Evolutionary conservation across 1,140 invertebrate genomes (phyloP), one percentile per base, ranked within the genome.

Genomic region (Mycetomoellerius zeteki): DNA sequence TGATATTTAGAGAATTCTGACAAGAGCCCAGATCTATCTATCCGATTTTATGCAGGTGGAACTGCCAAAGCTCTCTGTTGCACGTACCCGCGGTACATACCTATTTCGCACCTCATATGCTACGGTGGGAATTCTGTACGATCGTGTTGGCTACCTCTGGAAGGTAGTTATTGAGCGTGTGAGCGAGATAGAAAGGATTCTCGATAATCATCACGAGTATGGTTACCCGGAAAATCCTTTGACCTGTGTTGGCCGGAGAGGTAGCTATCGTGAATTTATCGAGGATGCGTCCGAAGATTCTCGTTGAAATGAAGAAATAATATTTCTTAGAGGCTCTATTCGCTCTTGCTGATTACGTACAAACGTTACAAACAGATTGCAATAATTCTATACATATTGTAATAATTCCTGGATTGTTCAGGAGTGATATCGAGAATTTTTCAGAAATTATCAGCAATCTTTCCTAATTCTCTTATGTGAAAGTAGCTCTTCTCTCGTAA

Each of bases 211-310:
- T 88, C 72, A 80, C 19, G 52, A 21, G 78, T 87, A 85, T 86
- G 56, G 86, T 76, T 91, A 81, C 64, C 30, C 65, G 90, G 67
- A 85, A 88, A 91, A 90, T 90, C 56, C 88, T 90, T 90, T 88
- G 88, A 90, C 88, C 88, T 27, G 56, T 60, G 58, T 47, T 43
- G 24, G 14, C 37, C 58, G 64, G 58, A 84, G 64, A 69, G 24
- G 24, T 56, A 43, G 58, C 33, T 64, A 16, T 30, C 52, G 78
- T 47, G 71, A 47, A 50, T 80, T 24, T 21, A 67, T 65, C 62
- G 58, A 76, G 71, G 69, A 77, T 78, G 56, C 72, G 65, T 85
- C 87, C 85, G 30, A 67, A 33, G 86, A 58, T n/a, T 69, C 50
- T 50, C 62, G 58, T 62, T 19, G 62, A 77, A 62, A 87, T 87